Evolutionary conservation across 2,113 vertebrate species (phyloP).

Genomic region (Beaufortia kweichowensis): DNA sequence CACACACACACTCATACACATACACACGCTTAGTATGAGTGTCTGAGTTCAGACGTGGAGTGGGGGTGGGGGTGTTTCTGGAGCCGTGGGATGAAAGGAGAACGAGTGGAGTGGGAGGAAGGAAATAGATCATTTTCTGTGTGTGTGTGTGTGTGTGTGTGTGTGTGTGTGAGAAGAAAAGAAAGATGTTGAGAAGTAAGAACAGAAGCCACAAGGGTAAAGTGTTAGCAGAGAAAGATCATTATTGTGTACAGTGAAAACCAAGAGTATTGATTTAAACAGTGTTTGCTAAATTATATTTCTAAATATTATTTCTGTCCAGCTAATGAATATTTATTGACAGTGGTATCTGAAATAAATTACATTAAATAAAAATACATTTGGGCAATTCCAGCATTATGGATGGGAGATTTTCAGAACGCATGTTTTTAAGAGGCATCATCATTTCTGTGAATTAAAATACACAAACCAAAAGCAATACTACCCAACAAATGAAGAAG

Average conservation of each 20-base stretch:
- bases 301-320: no score
- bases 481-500: no score
- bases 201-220: slow-evolving; percentile 7
- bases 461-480: no score
- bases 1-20: slow-evolving; percentile 39
- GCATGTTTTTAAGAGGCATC: no score
- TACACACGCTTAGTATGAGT: neutral
- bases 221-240: neutral
- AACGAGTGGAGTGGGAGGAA: slow-evolving; percentile 8
- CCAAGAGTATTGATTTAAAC: neutral
- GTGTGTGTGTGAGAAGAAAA: slow-evolving; percentile 28
- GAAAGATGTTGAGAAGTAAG: neutral
- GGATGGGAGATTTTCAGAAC: no score
- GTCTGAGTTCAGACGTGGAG: slow-evolving; percentile 5
- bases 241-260: neutral
- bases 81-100: neutral
- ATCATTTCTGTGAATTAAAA: no score
- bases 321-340: no score
- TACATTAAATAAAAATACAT: no score
- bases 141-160: slow-evolving; percentile 25
- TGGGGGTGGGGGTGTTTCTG: neutral
- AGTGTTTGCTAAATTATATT: neutral
- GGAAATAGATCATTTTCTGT: slow-evolving; percentile 9
- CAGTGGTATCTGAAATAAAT: no score
- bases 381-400: no score